These are phyloP conservation scores for Didymodactylos carnosus DNA, from an alignment of 2,888 invertebrate genomes.

Conservation along the genomic window DNA sequence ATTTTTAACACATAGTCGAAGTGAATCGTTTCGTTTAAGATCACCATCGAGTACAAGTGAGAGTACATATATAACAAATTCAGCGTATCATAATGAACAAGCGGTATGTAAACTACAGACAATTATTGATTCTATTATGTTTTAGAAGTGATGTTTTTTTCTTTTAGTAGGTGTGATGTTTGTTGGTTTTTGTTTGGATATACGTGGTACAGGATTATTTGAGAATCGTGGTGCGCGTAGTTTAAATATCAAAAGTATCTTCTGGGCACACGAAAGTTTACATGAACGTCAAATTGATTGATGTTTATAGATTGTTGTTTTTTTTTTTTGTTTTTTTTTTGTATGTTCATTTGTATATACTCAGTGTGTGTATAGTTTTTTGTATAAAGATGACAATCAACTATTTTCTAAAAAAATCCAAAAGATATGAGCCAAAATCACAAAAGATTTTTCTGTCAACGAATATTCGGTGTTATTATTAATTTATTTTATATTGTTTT, in stretches of 20 bases:
- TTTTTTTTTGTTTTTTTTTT: background rate
- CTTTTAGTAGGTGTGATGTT: too few species aligned
- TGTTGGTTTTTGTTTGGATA: too few species aligned
- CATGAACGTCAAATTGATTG: too few species aligned
- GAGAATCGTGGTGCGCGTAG: too few species aligned
- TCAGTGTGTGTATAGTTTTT: background rate
- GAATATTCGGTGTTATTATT: too few species aligned
- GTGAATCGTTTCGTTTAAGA: background rate
- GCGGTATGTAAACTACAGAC: background rate
- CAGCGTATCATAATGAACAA: background rate
- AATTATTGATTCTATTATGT: too few species aligned
- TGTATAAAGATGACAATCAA: background rate
- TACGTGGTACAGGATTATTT: too few species aligned
- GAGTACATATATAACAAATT: background rate
- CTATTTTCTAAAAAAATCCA: background rate
- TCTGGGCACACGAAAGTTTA: too few species aligned
- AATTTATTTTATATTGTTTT: too few species aligned
- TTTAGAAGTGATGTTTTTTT: too few species aligned
- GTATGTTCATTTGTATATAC: background rate
- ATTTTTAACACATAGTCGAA: background rate
- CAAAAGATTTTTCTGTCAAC: background rate
- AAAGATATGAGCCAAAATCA: background rate
- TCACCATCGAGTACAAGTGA: background rate
- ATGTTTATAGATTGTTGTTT: too few species aligned
- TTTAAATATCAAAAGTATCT: too few species aligned